Conservation (phyloP, 2,113 vertebrate genomes). For the Chaetodon auriga region DNA sequence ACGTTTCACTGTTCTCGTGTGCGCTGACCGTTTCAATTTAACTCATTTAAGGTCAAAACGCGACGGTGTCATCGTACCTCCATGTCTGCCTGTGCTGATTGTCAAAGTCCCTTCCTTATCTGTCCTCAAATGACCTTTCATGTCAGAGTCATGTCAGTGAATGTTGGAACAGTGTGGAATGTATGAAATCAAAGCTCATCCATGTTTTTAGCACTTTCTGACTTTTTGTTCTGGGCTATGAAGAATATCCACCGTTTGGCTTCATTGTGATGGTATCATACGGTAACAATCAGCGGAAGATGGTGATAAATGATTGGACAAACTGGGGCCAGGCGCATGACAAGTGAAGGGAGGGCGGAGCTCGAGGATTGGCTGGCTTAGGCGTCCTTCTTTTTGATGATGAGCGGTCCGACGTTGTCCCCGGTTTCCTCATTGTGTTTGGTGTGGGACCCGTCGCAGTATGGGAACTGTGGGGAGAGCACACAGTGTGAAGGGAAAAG, state of each 20-base stretch:
- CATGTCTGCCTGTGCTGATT: background rate
- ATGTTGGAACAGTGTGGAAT: background rate
- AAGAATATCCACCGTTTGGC: background rate
- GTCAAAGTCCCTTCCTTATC: slow-evolving; percentile 34
- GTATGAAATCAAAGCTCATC: background rate
- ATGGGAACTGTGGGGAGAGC: slow-evolving; percentile 82
- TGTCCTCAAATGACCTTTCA: slow-evolving; percentile 30
- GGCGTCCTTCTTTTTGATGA: slow-evolving; percentile 83
- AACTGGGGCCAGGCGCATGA: background rate
- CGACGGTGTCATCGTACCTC: background rate
- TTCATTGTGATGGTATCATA: background rate
- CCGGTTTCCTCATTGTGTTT: slow-evolving; percentile 87
- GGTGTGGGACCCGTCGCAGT: slow-evolving; percentile 84
- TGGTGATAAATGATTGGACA: background rate
- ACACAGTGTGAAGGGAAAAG: background rate
- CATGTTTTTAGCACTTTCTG: background rate
- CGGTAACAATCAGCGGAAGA: background rate
- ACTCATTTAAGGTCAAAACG: background rate
- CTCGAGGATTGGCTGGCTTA: slow-evolving; percentile 68
- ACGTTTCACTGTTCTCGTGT: background rate
- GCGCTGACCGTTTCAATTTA: background rate
- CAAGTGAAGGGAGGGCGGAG: background rate
- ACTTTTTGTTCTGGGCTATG: background rate
- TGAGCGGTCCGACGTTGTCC: slow-evolving; percentile 87
- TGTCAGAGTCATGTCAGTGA: background rate